Percentiles rank a stretch among this genome's conserved stretches.
phyloP scores from a whole-genome alignment of 2,888 invertebrate species.

The Drosophila rellima region DNA sequence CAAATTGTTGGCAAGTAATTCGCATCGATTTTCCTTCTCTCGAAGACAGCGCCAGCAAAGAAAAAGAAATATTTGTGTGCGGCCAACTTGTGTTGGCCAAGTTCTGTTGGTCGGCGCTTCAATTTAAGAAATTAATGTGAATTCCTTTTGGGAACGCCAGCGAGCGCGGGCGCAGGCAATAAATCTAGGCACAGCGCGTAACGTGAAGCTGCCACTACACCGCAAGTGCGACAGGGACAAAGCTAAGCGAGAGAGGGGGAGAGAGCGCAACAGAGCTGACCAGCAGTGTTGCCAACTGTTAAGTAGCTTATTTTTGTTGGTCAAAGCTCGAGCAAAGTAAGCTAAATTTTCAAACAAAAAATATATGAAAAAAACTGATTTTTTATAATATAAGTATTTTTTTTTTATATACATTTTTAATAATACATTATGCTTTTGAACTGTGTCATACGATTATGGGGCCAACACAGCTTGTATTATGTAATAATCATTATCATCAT shows the following conservation, averaged over 20 bases:
- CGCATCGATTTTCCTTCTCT: constrained; percentile 48
- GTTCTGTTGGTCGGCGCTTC: constrained; percentile 40
- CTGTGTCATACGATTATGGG: too few relatives aligned
- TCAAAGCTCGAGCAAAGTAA: too few relatives aligned
- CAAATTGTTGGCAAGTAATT: constrained; percentile 38
- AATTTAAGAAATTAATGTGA: constrained; percentile 75
- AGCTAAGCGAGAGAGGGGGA: background rate
- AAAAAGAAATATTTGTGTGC: background rate
- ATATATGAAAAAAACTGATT: too few relatives aligned
- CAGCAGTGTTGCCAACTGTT: constrained; percentile 10
- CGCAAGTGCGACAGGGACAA: constrained; percentile 8
- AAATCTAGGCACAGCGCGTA: constrained; percentile 56
- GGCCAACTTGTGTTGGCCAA: constrained; percentile 7
- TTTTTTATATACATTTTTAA: too few relatives aligned
- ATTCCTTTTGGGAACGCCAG: constrained; percentile 54
- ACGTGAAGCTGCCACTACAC: constrained; percentile 47
- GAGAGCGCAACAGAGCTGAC: constrained; percentile 2
- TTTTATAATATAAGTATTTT: too few relatives aligned
- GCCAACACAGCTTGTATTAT: too few relatives aligned
- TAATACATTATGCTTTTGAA: too few relatives aligned
- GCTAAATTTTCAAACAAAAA: too few relatives aligned
- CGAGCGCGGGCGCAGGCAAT: constrained; percentile 45
- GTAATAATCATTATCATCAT: too few relatives aligned
- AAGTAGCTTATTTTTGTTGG: too few relatives aligned
- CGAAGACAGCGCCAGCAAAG: constrained; percentile 14